phyloP scores from a whole-genome alignment of 1,140 invertebrate genomes.

The Harpegnathos saltator region DNA sequence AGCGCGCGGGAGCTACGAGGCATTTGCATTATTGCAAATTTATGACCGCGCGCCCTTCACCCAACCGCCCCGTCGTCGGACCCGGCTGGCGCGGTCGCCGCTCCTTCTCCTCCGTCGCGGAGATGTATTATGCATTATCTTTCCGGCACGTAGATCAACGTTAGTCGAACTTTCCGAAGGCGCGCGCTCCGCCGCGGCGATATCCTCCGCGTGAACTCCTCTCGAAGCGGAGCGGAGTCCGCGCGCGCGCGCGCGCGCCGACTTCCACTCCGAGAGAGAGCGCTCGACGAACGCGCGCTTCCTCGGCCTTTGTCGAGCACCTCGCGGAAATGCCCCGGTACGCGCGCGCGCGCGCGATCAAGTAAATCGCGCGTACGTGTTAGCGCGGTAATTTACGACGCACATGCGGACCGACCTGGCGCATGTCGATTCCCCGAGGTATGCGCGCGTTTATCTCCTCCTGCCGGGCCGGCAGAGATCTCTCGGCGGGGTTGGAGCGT shows the following conservation, averaged over 20 bases:
- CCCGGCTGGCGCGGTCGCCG: constrained; percentile 67
- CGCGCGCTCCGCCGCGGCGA: constrained; percentile 68
- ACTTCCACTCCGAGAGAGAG: constrained; percentile 65
- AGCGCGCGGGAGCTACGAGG: constrained; percentile 69
- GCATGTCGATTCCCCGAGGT: not conserved
- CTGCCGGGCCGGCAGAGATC: not conserved
- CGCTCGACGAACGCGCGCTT: not conserved
- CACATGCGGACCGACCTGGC: not conserved
- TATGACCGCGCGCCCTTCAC: constrained; percentile 77
- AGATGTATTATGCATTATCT: constrained; percentile 84
- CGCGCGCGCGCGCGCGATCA: not conserved
- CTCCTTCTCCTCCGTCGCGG: constrained; percentile 73
- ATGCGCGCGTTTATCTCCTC: not conserved
- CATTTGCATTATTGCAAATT: constrained; percentile 85
- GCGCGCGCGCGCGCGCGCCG: constrained; percentile 11
- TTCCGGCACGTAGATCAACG: constrained; percentile 84
- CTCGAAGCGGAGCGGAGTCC: constrained; percentile 13
- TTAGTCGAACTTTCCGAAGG: constrained; percentile 80
- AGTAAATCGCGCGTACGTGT: not conserved
- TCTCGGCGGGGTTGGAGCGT: not conserved
- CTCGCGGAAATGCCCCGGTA: no score
- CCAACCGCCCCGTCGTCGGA: constrained; percentile 52
- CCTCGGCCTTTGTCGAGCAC: not conserved
- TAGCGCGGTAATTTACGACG: not conserved
- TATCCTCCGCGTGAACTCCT: constrained; percentile 33